phyloP scores from a whole-genome alignment of 2,888 invertebrate species.

The Monochamus alternatus region DNA sequence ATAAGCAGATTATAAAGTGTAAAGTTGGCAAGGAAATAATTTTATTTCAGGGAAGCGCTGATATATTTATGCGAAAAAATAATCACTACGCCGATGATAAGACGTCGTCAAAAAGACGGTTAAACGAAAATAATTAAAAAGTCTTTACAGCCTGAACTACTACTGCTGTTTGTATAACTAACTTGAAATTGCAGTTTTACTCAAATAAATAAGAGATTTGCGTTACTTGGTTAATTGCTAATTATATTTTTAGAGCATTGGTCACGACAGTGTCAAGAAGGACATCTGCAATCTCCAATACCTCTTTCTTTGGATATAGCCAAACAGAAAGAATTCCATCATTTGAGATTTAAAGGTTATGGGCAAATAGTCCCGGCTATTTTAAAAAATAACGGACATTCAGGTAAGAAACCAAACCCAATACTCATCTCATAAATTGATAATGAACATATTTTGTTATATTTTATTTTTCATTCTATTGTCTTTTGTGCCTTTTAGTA shows the following conservation, averaged over 20 bases:
- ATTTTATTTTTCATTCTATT: background rate
- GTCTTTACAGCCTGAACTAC: too few relatives aligned
- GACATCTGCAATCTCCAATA: constrained; percentile 84
- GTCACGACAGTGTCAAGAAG: constrained; percentile 78
- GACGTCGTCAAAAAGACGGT: too few relatives aligned
- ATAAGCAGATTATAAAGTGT: background rate
- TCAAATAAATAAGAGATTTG: too few relatives aligned
- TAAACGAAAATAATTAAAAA: background rate
- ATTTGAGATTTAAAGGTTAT: constrained; percentile 36
- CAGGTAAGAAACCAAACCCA: constrained; percentile 78
- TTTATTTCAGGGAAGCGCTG: background rate
- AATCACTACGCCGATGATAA: background rate
- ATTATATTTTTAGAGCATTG: constrained; percentile 70
- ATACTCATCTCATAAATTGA: too few relatives aligned
- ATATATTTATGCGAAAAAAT: background rate
- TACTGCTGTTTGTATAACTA: too few relatives aligned
- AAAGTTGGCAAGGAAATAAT: constrained; percentile 9
- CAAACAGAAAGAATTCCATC: constrained; percentile 20
- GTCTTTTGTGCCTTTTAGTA: too few relatives aligned
- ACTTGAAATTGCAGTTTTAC: too few relatives aligned
- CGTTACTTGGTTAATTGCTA: background rate
- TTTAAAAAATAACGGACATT: constrained; percentile 80
- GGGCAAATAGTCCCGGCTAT: constrained; percentile 68
- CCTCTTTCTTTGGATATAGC: constrained; percentile 77
- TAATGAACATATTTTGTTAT: too few relatives aligned